phyloP scores from a whole-genome alignment of 1,140 invertebrate species.

The Mercenaria mercenaria region DNA sequence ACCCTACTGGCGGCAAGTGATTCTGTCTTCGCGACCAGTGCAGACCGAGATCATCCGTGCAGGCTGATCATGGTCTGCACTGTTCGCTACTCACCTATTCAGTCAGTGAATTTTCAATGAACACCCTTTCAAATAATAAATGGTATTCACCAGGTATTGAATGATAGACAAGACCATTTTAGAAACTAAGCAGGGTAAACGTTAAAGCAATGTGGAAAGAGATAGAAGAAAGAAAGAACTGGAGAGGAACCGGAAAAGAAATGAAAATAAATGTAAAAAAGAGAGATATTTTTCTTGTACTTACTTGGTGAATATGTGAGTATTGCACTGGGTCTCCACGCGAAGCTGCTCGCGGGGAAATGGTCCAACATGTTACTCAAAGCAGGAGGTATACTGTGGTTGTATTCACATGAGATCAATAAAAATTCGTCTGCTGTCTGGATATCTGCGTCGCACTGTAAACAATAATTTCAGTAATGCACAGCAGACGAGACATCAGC shows the following conservation, averaged over 20 bases:
- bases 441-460: conserved; percentile 81
- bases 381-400: conserved; percentile 86
- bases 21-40: too few relatives aligned
- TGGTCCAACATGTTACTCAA: conserved; percentile 87
- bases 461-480: background rate
- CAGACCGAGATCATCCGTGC: too few relatives aligned
- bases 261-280: background rate
- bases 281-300: background rate
- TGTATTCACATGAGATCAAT: conserved; percentile 87
- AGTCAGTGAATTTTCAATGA: too few relatives aligned
- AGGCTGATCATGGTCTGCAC: too few relatives aligned
- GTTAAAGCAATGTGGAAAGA: background rate
- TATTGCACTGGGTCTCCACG: conserved; percentile 82
- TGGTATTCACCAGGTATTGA: too few relatives aligned
- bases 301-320: background rate
- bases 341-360: conserved; percentile 85
- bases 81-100: too few relatives aligned
- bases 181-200: background rate
- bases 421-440: conserved; percentile 85
- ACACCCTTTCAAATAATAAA: too few relatives aligned
- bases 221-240: background rate
- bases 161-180: too few relatives aligned
- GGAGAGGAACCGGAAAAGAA: background rate
- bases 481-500: too few relatives aligned
- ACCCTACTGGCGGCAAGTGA: too few relatives aligned